phyloP scores from a whole-genome alignment of 2,113 vertebrate genomes.

The Oxyruncus cristatus region DNA sequence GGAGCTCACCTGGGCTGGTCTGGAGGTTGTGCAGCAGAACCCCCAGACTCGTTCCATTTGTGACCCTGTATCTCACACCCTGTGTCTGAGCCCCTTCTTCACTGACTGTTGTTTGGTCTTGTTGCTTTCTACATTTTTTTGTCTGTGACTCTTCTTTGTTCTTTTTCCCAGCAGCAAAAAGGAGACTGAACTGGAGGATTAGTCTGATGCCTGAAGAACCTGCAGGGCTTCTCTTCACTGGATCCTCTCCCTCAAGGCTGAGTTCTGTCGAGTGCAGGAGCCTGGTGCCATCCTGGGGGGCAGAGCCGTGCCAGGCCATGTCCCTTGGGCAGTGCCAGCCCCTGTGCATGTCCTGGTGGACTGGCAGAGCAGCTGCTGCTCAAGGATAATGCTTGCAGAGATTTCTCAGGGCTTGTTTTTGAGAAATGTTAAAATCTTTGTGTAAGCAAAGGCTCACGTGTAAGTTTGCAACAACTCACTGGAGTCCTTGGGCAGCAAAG shows the following conservation, averaged over 20 bases:
- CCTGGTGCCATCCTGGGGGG: background rate
- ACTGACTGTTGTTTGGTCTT: background rate
- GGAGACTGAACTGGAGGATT: background rate
- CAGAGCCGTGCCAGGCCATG: background rate
- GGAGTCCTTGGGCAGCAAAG: background rate
- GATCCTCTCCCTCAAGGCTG: background rate
- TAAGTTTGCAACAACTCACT: background rate
- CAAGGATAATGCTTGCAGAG: background rate
- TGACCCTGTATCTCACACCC: background rate
- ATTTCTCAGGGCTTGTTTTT: background rate
- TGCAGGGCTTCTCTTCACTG: background rate
- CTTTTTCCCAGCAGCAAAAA: background rate
- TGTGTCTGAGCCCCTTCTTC: background rate
- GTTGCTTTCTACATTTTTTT: background rate
- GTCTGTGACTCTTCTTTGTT: background rate
- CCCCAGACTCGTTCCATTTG: background rate
- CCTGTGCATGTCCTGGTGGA: accelerated
- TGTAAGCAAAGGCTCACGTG: background rate
- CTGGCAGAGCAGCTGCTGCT: background rate
- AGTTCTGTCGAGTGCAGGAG: background rate
- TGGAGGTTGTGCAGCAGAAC: background rate
- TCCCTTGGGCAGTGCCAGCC: background rate
- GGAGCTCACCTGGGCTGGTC: background rate
- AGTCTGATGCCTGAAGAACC: background rate
- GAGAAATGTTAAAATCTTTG: background rate